Percentiles rank a stretch among this genome's conserved stretches.
phyloP scores from a whole-genome alignment of 2,797 vertebrate genomes.

The Melanogrammus aeglefinus region DNA sequence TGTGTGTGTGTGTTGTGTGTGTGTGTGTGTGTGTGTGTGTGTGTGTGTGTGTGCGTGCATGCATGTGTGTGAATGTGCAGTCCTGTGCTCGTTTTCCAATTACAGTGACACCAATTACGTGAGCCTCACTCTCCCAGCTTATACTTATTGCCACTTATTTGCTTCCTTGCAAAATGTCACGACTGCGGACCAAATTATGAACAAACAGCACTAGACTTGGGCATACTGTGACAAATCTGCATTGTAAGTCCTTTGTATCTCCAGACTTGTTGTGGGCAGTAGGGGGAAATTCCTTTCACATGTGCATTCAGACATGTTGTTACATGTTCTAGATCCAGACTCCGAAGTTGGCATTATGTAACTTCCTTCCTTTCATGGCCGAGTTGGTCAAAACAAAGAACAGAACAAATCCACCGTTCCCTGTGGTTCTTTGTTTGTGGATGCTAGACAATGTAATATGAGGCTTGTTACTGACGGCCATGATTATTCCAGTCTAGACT shows the following conservation, averaged over 20 bases:
- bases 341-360: background rate
- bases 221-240: background rate
- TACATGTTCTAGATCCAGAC: background rate
- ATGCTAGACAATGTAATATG: background rate
- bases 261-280: background rate
- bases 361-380: background rate
- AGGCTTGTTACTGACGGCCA: background rate
- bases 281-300: background rate
- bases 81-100: background rate
- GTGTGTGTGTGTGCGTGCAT: background rate
- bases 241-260: background rate
- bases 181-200: background rate
- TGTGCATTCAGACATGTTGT: background rate
- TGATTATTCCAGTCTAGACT: background rate
- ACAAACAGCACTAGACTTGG: background rate
- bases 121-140: background rate
- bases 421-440: background rate
- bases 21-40: background rate
- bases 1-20: background rate
- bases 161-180: background rate
- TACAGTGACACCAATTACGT: constrained; percentile 1
- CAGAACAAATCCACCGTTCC: background rate
- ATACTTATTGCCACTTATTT: background rate
- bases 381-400: background rate
- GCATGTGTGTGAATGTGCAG: background rate